A percentile compares a stretch with the other conserved stretches of the same genome.
Conservation (phyloP, 1,140 invertebrate species). For the Zaprionus nigranus region DNA sequence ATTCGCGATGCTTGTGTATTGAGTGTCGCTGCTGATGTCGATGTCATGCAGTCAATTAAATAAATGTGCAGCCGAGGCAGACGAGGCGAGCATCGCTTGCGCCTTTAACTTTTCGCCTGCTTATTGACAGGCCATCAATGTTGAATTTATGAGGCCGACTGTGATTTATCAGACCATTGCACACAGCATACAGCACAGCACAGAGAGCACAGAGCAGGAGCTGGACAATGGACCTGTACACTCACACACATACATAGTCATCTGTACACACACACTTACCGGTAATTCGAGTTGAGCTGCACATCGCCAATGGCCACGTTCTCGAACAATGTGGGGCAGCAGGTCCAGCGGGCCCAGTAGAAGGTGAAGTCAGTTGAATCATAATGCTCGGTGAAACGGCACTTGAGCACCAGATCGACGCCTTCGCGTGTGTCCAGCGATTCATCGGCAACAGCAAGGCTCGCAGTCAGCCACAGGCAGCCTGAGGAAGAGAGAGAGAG, state of each 20-base stretch:
- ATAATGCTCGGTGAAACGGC: conserved; percentile 90
- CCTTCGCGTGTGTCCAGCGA: conserved; percentile 90
- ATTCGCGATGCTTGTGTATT: conserved; percentile 28
- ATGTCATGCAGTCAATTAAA: conserved; percentile 71
- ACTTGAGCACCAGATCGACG: conserved; percentile 91
- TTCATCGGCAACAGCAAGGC: conserved; percentile 70
- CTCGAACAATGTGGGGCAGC: conserved; percentile 88
- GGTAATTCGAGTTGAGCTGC: conserved; percentile 91
- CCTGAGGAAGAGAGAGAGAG: conserved; percentile 33
- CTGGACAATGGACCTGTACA: conserved; percentile 16
- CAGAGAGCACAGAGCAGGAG: background rate
- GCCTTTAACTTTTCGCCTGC: conserved; percentile 49
- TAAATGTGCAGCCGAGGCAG: conserved; percentile 62
- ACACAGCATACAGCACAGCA: conserved; percentile 42
- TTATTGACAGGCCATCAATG: conserved; percentile 74
- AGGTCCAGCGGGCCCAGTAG: conserved; percentile 90
- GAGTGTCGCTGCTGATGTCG: conserved; percentile 47
- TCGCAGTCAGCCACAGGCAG: conserved; percentile 27
- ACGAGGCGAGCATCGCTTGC: conserved; percentile 3
- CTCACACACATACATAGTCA: background rate
- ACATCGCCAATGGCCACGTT: conserved; percentile 91
- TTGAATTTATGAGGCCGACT: conserved; percentile 75
- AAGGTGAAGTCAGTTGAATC: conserved; percentile 87
- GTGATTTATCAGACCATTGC: conserved; percentile 80
- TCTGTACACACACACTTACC: conserved; percentile 85